Conservation (phyloP, 2,888 invertebrate species). For the Eilema sororculum region DNA sequence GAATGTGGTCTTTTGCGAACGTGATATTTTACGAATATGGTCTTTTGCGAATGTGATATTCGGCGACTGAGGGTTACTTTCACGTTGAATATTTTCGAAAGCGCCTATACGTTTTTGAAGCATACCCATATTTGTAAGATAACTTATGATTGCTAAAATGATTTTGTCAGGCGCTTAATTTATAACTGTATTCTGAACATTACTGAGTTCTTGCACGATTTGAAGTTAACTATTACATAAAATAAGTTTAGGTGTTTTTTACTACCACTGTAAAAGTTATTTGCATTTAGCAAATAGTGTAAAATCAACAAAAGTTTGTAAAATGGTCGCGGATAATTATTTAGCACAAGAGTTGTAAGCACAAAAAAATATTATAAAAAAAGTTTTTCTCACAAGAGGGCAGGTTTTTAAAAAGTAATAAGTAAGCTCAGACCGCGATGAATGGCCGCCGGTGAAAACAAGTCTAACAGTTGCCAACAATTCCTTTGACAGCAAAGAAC, state of each 20-base stretch:
- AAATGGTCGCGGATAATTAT: background rate
- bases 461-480: slow-evolving; percentile 44
- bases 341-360: background rate
- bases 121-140: background rate
- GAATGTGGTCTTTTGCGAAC: no score
- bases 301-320: background rate
- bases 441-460: slow-evolving; percentile 33
- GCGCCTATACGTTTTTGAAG: background rate
- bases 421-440: slow-evolving; percentile 34
- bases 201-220: background rate
- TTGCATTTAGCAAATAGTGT: background rate
- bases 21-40: no score
- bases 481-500: slow-evolving; percentile 50
- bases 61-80: no score
- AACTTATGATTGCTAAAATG: slow-evolving; percentile 33
- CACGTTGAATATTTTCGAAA: background rate
- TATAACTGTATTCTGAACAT: background rate
- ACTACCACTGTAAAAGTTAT: no score
- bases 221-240: no score
- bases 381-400: slow-evolving; percentile 1
- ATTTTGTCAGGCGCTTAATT: slow-evolving; percentile 31
- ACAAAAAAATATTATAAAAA: background rate
- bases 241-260: no score
- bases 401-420: slow-evolving; percentile 23
- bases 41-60: no score